These are phyloP conservation scores for Caenorhabditis sp. DNA, from an alignment of 2,888 invertebrate genomes.

Conservation along the genomic window DNA sequence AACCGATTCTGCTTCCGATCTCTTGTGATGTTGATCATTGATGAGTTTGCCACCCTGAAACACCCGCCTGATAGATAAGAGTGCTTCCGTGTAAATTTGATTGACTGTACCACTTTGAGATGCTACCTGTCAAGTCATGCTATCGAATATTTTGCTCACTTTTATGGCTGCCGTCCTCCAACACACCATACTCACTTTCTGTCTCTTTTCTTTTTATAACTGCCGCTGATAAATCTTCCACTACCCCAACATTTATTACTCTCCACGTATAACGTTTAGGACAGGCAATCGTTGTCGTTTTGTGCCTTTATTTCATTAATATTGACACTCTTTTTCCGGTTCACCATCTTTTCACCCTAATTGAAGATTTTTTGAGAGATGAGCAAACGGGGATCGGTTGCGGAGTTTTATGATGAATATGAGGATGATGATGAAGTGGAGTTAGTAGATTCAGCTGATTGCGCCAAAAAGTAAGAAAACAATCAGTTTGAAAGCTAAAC, in stretches of 20 bases:
- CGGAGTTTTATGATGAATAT: constrained; percentile 44
- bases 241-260: constrained; percentile 62
- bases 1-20: too few relatives aligned
- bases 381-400: constrained; percentile 33
- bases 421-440: constrained; percentile 58
- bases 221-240: constrained; percentile 61
- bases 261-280: constrained; percentile 58
- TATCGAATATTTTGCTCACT: constrained; percentile 22
- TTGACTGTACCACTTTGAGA: not conserved
- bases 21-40: not conserved
- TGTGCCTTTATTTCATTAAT: constrained; percentile 21
- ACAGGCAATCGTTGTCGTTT: constrained; percentile 52
- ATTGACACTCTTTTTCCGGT: constrained; percentile 40
- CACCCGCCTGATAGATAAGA: not conserved
- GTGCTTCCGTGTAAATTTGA: not conserved
- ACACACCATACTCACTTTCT: too few relatives aligned
- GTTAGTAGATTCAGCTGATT: constrained; percentile 39
- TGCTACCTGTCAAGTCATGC: not conserved
- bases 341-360: not conserved
- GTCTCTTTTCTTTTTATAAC: constrained; percentile 7
- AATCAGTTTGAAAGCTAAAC: not conserved
- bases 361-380: constrained; percentile 8
- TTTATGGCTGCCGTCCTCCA: constrained; percentile 30
- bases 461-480: constrained; percentile 23
- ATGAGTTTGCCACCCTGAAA: not conserved